phyloP scores from a whole-genome alignment of 2,113 vertebrate species.

The Edolisoma coerulescens region DNA sequence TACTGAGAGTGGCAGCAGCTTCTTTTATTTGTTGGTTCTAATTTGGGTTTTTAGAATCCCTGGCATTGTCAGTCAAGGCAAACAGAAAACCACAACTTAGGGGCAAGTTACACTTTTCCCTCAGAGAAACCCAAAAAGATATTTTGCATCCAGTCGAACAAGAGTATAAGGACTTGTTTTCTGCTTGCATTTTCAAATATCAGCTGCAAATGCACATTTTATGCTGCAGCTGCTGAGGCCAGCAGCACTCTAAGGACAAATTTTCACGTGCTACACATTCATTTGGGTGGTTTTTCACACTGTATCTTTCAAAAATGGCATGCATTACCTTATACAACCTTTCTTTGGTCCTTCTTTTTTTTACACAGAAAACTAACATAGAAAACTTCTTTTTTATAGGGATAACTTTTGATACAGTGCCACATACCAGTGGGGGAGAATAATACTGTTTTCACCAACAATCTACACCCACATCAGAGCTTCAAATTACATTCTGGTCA shows the following conservation, averaged over 20 bases:
- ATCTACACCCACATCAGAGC: background rate
- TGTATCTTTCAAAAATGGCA: background rate
- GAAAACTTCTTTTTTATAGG: background rate
- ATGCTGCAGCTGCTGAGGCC: background rate
- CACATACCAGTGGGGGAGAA: background rate
- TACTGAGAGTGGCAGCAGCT: background rate
- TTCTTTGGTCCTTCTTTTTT: too few species aligned
- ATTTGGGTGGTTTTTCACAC: background rate
- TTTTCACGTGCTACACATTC: background rate
- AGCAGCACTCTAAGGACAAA: background rate
- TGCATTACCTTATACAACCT: background rate
- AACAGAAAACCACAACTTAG: background rate
- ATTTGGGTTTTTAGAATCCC: background rate
- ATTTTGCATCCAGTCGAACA: fast-evolving
- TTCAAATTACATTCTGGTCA: background rate
- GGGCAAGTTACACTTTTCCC: background rate
- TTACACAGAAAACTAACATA: background rate
- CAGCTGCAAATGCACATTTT: background rate
- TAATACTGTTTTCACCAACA: background rate
- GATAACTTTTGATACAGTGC: background rate
- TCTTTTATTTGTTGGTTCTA: background rate
- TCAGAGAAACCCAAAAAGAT: background rate
- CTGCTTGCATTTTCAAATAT: background rate
- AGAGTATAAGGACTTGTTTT: background rate
- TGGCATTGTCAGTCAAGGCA: fast-evolving